Percentiles rank a stretch among this genome's conserved stretches.
These are phyloP conservation scores for Oreochromis mossambicus DNA, from an alignment of 2,797 vertebrate species.

Conservation along the genomic window DNA sequence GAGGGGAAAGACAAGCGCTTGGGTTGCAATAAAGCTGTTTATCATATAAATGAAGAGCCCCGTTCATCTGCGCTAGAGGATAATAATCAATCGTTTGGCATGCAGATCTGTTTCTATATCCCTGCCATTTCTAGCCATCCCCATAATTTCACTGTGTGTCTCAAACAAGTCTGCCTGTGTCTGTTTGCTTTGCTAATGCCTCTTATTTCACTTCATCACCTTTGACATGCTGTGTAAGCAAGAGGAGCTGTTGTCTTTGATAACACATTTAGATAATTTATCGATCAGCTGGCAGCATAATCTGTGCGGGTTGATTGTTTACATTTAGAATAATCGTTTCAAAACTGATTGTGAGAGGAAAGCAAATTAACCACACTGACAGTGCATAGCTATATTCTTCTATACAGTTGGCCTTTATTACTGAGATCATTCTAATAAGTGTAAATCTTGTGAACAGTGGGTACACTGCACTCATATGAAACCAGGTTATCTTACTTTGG, in stretches of 20 bases:
- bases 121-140: conserved; percentile 6
- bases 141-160: conserved; percentile 22
- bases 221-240: not conserved
- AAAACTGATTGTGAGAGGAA: not conserved
- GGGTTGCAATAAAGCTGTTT: conserved; percentile 52
- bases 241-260: not conserved
- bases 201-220: conserved; percentile 39
- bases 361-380: not conserved
- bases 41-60: conserved; percentile 62
- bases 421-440: not conserved
- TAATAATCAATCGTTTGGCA: conserved; percentile 41
- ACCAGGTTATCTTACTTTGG: not conserved
- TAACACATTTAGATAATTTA: not conserved
- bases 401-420: not conserved
- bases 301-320: not conserved
- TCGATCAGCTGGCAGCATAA: not conserved
- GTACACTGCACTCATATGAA: not conserved
- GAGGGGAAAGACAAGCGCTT: conserved; percentile 33
- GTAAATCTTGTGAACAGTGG: not conserved
- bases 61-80: conserved; percentile 36
- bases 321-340: not conserved
- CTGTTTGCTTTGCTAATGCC: conserved; percentile 25
- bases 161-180: conserved; percentile 8
- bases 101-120: conserved; percentile 35
- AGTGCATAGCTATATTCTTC: not conserved